Evolutionary conservation across 2,797 vertebrate species (phyloP).

Genomic region (Enteromius viviparus): DNA sequence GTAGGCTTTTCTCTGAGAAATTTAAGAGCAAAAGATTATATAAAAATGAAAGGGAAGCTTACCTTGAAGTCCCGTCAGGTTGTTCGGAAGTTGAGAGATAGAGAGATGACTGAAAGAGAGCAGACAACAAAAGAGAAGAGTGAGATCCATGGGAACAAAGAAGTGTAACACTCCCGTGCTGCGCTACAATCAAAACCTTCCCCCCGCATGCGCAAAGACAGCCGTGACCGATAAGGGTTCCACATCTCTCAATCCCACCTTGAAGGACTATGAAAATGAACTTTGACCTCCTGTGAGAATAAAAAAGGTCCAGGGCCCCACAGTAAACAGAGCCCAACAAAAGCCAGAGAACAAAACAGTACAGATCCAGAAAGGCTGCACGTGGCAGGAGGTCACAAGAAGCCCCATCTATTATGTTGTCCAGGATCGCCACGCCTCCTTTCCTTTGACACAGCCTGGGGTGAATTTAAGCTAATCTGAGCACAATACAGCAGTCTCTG

Average conservation of each 20-base stretch:
- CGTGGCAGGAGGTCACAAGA: slow-evolving; percentile 40
- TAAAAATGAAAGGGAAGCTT: slow-evolving; percentile 67
- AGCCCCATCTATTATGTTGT: slow-evolving; percentile 22
- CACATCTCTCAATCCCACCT: slow-evolving; percentile 66
- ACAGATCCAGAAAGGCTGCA: slow-evolving; percentile 23
- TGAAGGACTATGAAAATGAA: slow-evolving; percentile 36
- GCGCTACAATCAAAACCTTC: slow-evolving; percentile 73
- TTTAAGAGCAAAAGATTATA: background rate
- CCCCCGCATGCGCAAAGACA: slow-evolving; percentile 57
- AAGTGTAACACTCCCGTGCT: slow-evolving; percentile 62
- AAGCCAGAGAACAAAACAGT: slow-evolving; percentile 16
- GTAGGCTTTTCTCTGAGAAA: background rate
- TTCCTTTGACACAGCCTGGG: slow-evolving; percentile 12
- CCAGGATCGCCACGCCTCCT: slow-evolving; percentile 38
- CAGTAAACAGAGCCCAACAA: slow-evolving; percentile 27
- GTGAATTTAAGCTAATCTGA: slow-evolving; percentile 41
- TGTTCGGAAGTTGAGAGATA: slow-evolving; percentile 85
- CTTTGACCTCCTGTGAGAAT: slow-evolving; percentile 51
- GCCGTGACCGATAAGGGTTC: slow-evolving; percentile 67
- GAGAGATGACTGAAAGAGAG: slow-evolving; percentile 85
- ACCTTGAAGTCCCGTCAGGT: slow-evolving; percentile 91
- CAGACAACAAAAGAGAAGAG: slow-evolving; percentile 75
- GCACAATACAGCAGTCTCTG: slow-evolving; percentile 2
- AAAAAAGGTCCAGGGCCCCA: slow-evolving; percentile 8
- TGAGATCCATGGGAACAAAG: slow-evolving; percentile 77